These are phyloP conservation scores for Athrips mouffetella DNA, from an alignment of 2,888 invertebrate genomes.

Conservation along the genomic window DNA sequence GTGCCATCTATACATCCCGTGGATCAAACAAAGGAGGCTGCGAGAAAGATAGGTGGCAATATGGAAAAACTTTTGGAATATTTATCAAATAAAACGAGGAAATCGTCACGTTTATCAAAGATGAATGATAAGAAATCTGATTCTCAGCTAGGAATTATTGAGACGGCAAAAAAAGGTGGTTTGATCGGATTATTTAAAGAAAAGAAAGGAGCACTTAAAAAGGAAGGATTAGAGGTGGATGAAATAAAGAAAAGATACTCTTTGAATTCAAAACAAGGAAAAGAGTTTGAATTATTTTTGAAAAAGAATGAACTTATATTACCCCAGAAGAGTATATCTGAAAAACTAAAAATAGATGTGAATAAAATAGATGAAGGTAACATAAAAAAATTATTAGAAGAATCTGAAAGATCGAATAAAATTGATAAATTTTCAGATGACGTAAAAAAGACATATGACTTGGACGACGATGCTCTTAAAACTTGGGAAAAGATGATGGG, in stretches of 20 bases:
- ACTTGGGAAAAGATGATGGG: slow-evolving; percentile 27
- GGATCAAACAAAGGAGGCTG: not conserved
- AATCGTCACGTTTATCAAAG: not conserved
- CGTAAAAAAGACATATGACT: not conserved
- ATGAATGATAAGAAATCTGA: not conserved
- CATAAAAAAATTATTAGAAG: slow-evolving; percentile 29
- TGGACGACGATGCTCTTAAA: not conserved
- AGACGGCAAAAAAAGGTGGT: not conserved
- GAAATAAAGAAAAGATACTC: slow-evolving; percentile 29
- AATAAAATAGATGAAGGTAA: slow-evolving; percentile 30
- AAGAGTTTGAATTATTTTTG: not conserved
- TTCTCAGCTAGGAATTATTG: not conserved
- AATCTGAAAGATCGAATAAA: slow-evolving; percentile 27
- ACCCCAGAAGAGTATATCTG: slow-evolving; percentile 21
- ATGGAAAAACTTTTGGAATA: not conserved
- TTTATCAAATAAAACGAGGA: not conserved
- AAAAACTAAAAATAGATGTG: slow-evolving; percentile 28
- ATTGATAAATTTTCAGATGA: not conserved
- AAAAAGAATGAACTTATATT: slow-evolving; percentile 17
- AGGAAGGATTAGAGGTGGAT: slow-evolving; percentile 20
- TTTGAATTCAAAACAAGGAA: slow-evolving; percentile 19
- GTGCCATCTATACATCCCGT: slow-evolving; percentile 2
- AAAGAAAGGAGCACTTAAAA: not conserved
- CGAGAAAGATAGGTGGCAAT: not conserved
- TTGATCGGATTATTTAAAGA: not conserved